These are phyloP conservation scores for Conistra vaccinii DNA, from an alignment of 2,888 invertebrate genomes.

Conservation along the genomic window DNA sequence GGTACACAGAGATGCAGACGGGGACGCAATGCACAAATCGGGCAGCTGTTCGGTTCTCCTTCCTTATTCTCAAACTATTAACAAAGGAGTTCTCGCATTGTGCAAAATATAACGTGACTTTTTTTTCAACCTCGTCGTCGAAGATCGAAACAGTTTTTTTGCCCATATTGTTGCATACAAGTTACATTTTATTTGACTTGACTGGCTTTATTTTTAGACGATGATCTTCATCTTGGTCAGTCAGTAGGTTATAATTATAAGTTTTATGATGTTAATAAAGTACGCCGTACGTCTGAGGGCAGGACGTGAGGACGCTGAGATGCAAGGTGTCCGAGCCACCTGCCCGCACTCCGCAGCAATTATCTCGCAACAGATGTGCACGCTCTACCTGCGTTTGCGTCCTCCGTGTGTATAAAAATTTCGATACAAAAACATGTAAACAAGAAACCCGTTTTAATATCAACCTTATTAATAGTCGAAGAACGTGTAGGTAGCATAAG, in stretches of 20 bases:
- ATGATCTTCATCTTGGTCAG: constrained; percentile 37
- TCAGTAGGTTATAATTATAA: constrained; percentile 49
- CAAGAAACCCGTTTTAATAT: constrained; percentile 68
- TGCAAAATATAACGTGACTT: constrained; percentile 88
- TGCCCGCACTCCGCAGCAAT: constrained; percentile 85
- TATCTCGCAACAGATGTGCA: constrained; percentile 88
- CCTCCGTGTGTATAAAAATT: constrained; percentile 66
- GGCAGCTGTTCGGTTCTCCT: constrained; percentile 87
- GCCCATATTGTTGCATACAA: constrained; percentile 22
- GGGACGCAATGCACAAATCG: constrained; percentile 88
- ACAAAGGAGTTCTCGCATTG: constrained; percentile 85
- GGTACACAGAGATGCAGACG: constrained; percentile 88
- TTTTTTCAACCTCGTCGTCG: constrained; percentile 71
- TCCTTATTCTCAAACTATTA: constrained; percentile 84
- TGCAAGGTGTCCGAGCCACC: constrained; percentile 88
- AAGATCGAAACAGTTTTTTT: constrained; percentile 65
- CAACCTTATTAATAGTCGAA: constrained; percentile 50
- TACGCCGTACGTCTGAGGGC: constrained; percentile 56
- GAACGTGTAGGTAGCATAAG: constrained; percentile 13
- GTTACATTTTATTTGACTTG: constrained; percentile 35
- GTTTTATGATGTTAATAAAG: constrained; percentile 52
- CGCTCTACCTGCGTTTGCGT: constrained; percentile 81
- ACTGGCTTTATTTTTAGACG: constrained; percentile 35
- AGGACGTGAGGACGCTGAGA: constrained; percentile 78
- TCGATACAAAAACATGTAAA: constrained; percentile 73